A percentile compares a stretch with the other conserved stretches of the same genome.
These are phyloP conservation scores for Keiferia lycopersicella DNA, from an alignment of 2,888 invertebrate genomes.

Conservation along the genomic window DNA sequence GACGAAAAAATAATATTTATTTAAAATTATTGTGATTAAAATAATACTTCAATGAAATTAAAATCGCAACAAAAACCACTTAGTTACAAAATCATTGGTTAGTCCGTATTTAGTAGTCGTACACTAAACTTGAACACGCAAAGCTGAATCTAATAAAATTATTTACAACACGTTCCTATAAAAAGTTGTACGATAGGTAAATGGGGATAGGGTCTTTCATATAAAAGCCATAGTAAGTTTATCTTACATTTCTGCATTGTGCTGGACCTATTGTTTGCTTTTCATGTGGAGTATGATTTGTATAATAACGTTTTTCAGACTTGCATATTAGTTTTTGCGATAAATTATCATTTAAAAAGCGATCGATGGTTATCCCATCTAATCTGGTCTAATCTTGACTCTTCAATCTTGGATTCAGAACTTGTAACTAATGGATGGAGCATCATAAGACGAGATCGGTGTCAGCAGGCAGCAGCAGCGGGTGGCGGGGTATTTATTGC, in stretches of 20 bases:
- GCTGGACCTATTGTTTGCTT: too few relatives aligned
- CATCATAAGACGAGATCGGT: too few relatives aligned
- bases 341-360: too few relatives aligned
- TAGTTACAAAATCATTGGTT: neutral
- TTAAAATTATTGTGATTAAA: neutral
- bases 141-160: slow-evolving; percentile 13
- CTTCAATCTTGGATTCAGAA: too few relatives aligned
- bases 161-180: slow-evolving; percentile 9
- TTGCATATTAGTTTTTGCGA: too few relatives aligned
- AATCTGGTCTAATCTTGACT: too few relatives aligned
- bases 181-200: neutral
- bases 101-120: neutral
- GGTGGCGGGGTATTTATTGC: too few relatives aligned
- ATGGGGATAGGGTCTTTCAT: neutral
- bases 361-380: too few relatives aligned
- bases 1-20: too few relatives aligned
- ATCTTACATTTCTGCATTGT: neutral
- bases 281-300: neutral
- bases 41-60: neutral
- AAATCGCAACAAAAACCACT: neutral
- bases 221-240: neutral
- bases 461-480: too few relatives aligned
- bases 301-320: too few relatives aligned
- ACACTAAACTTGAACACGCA: neutral
- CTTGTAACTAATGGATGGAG: too few relatives aligned